Conservation (phyloP, 2,113 vertebrate species). For the Syngnathus scovelli region DNA sequence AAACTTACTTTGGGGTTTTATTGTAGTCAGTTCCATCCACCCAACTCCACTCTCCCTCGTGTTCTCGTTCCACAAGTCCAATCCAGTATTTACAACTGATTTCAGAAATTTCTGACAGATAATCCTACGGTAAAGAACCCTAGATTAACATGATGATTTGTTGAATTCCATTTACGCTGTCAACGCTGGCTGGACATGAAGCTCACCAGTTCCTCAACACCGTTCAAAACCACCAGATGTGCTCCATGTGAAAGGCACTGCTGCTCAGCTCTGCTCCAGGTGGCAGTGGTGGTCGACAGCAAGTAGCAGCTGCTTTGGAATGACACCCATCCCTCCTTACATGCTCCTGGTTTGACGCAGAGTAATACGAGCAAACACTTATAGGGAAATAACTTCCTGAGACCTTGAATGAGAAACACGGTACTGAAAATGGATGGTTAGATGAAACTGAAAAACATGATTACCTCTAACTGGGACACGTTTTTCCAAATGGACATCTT, state of each 20-base stretch:
- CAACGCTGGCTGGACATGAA: background rate
- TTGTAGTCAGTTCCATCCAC: conserved; percentile 59
- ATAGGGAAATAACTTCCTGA: background rate
- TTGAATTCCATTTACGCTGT: background rate
- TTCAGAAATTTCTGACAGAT: conserved; percentile 38
- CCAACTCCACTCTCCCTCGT: conserved; percentile 60
- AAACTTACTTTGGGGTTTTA: conserved; percentile 35
- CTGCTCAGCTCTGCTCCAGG: conserved; percentile 40
- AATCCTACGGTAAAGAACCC: conserved; percentile 35
- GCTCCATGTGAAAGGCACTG: conserved; percentile 15
- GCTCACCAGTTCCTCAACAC: conserved; percentile 46
- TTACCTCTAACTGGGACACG: conserved; percentile 35
- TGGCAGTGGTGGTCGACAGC: background rate
- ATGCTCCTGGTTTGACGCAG: conserved; percentile 30
- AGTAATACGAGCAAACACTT: background rate
- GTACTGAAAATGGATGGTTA: background rate
- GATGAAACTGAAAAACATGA: background rate
- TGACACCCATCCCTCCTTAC: conserved; percentile 37
- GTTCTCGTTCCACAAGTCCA: conserved; percentile 45
- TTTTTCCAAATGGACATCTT: background rate
- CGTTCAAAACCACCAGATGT: conserved; percentile 50
- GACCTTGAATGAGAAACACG: background rate
- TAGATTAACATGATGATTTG: background rate
- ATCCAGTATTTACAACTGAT: conserved; percentile 33
- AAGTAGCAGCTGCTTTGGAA: conserved; percentile 48